Conservation (phyloP, 2,113 vertebrate species). For the Cairina moschata region DNA sequence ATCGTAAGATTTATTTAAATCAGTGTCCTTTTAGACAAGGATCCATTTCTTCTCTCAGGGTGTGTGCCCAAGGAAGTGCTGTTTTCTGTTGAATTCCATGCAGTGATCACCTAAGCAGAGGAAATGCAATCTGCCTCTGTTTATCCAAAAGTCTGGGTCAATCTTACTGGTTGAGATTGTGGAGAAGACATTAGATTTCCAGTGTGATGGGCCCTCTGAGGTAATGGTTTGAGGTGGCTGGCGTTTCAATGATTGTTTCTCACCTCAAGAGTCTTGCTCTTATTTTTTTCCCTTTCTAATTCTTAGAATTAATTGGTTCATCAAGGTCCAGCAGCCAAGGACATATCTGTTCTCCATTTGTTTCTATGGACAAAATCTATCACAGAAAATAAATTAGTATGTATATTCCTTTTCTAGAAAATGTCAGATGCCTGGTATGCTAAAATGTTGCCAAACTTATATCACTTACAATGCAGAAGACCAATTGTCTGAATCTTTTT, state of each 20-base stretch:
- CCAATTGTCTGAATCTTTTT: not conserved
- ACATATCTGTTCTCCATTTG: conserved; percentile 14
- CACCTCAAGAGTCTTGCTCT: not conserved
- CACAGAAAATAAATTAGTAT: conserved; percentile 40
- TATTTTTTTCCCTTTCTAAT: not conserved
- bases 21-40: not conserved
- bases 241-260: not conserved
- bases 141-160: not conserved
- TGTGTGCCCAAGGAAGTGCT: not conserved
- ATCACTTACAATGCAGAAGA: not conserved
- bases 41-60: not conserved
- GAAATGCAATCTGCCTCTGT: not conserved
- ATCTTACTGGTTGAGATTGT: not conserved
- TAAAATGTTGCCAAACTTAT: not conserved
- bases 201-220: not conserved
- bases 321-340: not conserved
- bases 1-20: not conserved
- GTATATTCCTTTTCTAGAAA: conserved; percentile 40
- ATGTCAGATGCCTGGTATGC: not conserved
- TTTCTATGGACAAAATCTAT: conserved; percentile 32
- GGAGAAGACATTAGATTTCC: not conserved
- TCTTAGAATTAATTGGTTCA: not conserved
- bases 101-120: not conserved
- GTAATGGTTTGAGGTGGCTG: not conserved
- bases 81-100: not conserved